phyloP scores from a whole-genome alignment of 2,888 invertebrate genomes.

The Drosophila hamatofila region DNA sequence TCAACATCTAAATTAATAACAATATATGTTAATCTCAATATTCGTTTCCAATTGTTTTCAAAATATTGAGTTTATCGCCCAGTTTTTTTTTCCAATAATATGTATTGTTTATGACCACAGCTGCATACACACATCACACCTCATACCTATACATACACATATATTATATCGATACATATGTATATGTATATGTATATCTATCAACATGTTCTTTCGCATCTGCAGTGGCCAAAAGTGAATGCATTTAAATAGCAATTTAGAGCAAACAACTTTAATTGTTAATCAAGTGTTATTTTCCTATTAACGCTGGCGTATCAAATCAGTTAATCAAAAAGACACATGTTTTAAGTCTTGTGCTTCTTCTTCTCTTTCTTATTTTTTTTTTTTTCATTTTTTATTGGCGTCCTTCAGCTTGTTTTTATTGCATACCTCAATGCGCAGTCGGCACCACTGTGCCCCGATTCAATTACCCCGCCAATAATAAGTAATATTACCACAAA shows the following conservation, averaged over 20 bases:
- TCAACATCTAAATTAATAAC: too few relatives aligned
- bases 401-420: constrained; percentile 51
- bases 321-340: constrained; percentile 24
- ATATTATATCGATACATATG: not conserved
- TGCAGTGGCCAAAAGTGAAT: not conserved
- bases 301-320: constrained; percentile 40
- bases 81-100: too few relatives aligned
- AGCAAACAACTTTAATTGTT: not conserved
- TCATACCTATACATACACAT: too few relatives aligned
- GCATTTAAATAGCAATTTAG: not conserved
- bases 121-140: too few relatives aligned
- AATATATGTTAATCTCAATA: too few relatives aligned
- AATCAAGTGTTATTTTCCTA: constrained; percentile 3
- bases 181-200: not conserved
- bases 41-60: too few relatives aligned
- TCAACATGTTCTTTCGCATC: not conserved
- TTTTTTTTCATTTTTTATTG: constrained; percentile 6
- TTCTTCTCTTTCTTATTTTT: not conserved
- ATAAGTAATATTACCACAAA: constrained; percentile 22
- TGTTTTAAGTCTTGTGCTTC: not conserved
- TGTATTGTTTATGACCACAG: too few relatives aligned
- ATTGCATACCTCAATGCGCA: constrained; percentile 64
- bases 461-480: constrained; percentile 23
- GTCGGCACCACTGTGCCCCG: constrained; percentile 6
- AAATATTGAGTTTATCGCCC: too few relatives aligned